Conservation (phyloP, 2,888 invertebrate genomes). For the Drosophila helvetica region DNA sequence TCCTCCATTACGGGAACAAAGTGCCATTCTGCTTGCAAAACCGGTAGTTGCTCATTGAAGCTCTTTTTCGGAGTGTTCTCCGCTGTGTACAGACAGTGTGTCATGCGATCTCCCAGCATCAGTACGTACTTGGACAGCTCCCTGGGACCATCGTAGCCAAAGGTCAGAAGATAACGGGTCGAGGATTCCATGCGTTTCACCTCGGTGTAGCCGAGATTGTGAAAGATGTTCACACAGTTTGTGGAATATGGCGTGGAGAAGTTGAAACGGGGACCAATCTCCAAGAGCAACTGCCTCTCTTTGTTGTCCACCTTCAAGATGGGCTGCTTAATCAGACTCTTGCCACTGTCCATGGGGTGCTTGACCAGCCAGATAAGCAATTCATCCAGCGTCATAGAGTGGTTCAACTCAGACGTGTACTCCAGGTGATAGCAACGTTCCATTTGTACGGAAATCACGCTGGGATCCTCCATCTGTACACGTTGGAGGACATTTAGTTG, state of each 20-base stretch:
- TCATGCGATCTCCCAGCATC: slow-evolving; percentile 95
- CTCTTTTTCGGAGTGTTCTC: slow-evolving; percentile 87
- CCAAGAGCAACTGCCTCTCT: slow-evolving; percentile 86
- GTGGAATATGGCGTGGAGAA: slow-evolving; percentile 98
- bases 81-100: slow-evolving; percentile 92
- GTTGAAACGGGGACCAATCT: slow-evolving; percentile 96
- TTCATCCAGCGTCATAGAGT: slow-evolving; percentile 85
- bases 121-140: slow-evolving; percentile 84
- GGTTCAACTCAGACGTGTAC: slow-evolving; percentile 55
- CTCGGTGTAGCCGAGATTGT: slow-evolving; percentile 90
- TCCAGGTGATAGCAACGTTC: slow-evolving; percentile 94
- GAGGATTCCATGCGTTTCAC: slow-evolving; percentile 93
- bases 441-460: slow-evolving; percentile 54
- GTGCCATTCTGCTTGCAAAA: slow-evolving; percentile 90
- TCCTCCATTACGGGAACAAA: slow-evolving; percentile 92
- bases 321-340: slow-evolving; percentile 84
- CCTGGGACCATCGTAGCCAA: slow-evolving; percentile 59
- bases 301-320: slow-evolving; percentile 23
- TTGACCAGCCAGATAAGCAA: slow-evolving; percentile 91
- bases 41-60: slow-evolving; percentile 88
- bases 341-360: slow-evolving; percentile 87
- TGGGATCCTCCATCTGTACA: slow-evolving; percentile 83
- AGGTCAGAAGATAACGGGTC: slow-evolving; percentile 89
- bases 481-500: slow-evolving; percentile 86
- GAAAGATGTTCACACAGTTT: slow-evolving; percentile 97